Percentiles rank a stretch among this genome's conserved stretches.
Evolutionary conservation across 1,140 invertebrate species (phyloP).

Genomic region (Reticulitermes speratus): DNA sequence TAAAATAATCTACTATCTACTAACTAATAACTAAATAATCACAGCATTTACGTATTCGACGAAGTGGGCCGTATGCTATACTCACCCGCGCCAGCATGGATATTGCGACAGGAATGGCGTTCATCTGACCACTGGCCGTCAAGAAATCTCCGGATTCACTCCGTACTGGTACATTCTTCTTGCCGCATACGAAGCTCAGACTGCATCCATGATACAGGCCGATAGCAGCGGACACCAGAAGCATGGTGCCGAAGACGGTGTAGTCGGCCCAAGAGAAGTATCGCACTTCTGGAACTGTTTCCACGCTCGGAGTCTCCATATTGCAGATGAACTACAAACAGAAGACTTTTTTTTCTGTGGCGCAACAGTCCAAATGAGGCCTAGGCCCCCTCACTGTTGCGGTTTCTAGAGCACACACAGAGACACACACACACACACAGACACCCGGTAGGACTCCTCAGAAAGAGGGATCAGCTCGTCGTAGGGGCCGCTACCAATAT

Average conservation of each 20-base stretch:
- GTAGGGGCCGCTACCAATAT: no score
- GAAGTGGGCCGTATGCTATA: background rate
- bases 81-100: conserved; percentile 48
- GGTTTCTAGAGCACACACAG: no score
- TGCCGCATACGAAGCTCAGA: conserved; percentile 38
- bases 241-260: conserved; percentile 44
- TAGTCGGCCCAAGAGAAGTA: conserved; percentile 39
- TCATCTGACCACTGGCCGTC: conserved; percentile 43
- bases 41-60: no score
- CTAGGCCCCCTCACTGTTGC: no score
- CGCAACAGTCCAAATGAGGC: no score
- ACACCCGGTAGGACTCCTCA: no score
- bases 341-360: no score
- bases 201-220: conserved; percentile 51
- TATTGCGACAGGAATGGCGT: conserved; percentile 47
- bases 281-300: background rate
- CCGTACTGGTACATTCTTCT: background rate
- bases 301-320: background rate
- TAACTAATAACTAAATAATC: no score
- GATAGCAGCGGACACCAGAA: conserved; percentile 47
- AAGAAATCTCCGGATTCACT: conserved; percentile 41
- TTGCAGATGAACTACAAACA: no score
- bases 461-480: no score
- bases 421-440: no score
- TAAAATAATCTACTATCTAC: no score